Evolutionary conservation across 1,140 invertebrate species (phyloP).

Genomic region (Tenebrio molitor): DNA sequence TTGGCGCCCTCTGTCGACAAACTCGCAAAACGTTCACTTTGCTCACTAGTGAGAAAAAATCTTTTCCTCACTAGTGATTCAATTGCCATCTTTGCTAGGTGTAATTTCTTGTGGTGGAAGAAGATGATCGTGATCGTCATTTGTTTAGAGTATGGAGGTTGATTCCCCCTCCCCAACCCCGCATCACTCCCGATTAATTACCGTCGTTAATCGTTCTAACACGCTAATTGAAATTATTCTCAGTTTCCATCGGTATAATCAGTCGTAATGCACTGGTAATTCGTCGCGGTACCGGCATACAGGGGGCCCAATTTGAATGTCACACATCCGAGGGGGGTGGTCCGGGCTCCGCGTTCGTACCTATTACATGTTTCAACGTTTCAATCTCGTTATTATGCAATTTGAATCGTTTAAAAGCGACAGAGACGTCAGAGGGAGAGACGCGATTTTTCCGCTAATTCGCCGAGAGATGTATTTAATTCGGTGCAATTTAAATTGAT

Average conservation of each 20-base stretch:
- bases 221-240: conserved; percentile 37
- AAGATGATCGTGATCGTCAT: no score
- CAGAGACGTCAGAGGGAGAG: background rate
- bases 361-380: no score
- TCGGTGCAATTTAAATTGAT: conserved; percentile 44
- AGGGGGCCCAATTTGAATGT: conserved; percentile 29
- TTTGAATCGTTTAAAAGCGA: conserved; percentile 36
- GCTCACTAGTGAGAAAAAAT: no score
- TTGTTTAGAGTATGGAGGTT: no score
- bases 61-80: no score
- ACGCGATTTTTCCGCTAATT: conserved; percentile 37
- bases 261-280: conserved; percentile 33
- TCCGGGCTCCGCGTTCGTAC: background rate
- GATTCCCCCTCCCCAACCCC: background rate
- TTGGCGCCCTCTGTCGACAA: no score
- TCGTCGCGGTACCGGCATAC: conserved; percentile 37
- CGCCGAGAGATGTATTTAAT: conserved; percentile 29
- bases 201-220: conserved; percentile 24
- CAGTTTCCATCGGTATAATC: conserved; percentile 35
- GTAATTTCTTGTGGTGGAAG: no score
- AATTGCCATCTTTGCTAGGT: no score
- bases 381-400: conserved; percentile 44
- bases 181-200: background rate
- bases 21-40: no score
- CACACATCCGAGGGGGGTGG: conserved; percentile 17